A percentile compares a stretch with the other conserved stretches of the same genome.
Evolutionary conservation across 2,797 vertebrate species (phyloP).

Genomic region (Platalea minor): DNA sequence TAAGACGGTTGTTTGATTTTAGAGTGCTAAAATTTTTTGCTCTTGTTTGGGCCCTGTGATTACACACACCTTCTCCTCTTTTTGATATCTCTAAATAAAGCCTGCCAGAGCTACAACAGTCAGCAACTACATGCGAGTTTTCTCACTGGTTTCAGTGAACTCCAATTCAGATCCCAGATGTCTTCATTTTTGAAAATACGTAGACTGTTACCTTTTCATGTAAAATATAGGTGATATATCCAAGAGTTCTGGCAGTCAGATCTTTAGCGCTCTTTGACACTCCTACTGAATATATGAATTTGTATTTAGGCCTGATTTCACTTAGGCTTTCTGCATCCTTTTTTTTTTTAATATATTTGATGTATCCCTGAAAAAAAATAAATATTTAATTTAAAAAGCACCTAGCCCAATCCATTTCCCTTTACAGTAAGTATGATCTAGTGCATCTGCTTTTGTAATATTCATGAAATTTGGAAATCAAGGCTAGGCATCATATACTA

Average conservation of each 20-base stretch:
- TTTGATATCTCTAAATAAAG: not conserved
- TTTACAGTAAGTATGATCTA: not conserved
- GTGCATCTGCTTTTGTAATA: slow-evolving; percentile 20
- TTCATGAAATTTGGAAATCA: slow-evolving; percentile 30
- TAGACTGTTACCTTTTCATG: not conserved
- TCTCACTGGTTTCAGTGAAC: not conserved
- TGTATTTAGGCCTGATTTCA: not conserved
- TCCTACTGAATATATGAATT: not conserved
- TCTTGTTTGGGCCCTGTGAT: not conserved
- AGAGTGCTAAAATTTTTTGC: not conserved
- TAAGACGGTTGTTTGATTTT: not conserved
- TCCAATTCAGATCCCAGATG: not conserved
- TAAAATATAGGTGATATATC: not conserved
- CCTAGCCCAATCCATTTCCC: not conserved
- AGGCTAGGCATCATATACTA: not conserved
- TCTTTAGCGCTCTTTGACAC: not conserved
- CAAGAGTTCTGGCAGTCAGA: not conserved
- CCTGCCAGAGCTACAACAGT: not conserved
- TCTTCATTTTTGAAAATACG: slow-evolving; percentile 8
- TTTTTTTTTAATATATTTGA: not conserved
- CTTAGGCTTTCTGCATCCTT: not conserved
- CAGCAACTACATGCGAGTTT: not conserved
- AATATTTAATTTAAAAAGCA: slow-evolving; percentile 36
- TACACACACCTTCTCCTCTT: not conserved
- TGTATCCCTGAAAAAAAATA: slow-evolving; percentile 11